Evolutionary conservation across 2,113 vertebrate species (phyloP).

Genomic region (Stercorarius parasiticus): DNA sequence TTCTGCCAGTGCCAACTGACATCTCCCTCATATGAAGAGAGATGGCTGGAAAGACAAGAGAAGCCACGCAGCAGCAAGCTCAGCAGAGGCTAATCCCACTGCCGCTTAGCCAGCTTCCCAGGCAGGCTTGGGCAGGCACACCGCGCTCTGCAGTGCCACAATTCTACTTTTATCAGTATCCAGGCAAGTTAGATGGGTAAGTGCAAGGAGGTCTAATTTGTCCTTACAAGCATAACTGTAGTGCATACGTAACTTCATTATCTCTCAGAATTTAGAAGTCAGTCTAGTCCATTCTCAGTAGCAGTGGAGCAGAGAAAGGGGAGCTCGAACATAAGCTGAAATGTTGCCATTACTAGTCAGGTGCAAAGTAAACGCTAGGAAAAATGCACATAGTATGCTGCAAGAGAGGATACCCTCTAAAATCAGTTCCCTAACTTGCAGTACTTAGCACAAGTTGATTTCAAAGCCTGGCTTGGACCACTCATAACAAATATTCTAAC

Average conservation of each 20-base stretch:
- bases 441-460: not conserved
- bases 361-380: not conserved
- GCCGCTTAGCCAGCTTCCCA: not conserved
- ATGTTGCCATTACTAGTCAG: not conserved
- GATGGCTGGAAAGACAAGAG: not conserved
- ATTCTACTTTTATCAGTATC: not conserved
- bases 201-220: not conserved
- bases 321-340: not conserved
- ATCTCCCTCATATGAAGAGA: not conserved
- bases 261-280: not conserved
- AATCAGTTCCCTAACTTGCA: not conserved
- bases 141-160: fast-evolving
- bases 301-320: not conserved
- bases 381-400: not conserved
- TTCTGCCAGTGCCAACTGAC: not conserved
- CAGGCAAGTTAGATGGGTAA: not conserved
- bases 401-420: not conserved
- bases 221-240: not conserved
- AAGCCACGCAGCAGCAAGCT: fast-evolving
- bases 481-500: not conserved
- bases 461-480: not conserved
- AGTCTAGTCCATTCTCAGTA: not conserved
- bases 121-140: not conserved
- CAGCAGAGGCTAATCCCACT: not conserved
- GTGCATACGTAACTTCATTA: not conserved